These are phyloP conservation scores for Apteryx mantelli DNA, from an alignment of 2,113 vertebrate genomes.

Conservation along the genomic window DNA sequence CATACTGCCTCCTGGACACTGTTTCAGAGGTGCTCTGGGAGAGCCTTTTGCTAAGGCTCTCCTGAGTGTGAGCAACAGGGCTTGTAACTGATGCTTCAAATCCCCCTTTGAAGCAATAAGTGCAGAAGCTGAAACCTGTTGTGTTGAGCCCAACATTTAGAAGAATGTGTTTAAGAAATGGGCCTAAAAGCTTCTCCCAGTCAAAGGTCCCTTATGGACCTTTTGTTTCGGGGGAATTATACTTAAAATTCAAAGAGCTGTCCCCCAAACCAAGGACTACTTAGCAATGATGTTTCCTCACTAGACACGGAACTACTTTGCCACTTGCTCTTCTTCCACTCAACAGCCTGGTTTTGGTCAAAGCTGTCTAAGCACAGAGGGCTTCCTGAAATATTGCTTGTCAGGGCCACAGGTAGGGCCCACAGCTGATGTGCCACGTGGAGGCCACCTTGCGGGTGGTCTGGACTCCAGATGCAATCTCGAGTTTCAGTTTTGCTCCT, in stretches of 20 bases:
- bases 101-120: not conserved
- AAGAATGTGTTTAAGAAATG: not conserved
- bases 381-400: not conserved
- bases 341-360: not conserved
- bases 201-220: rapidly evolving
- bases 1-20: not conserved
- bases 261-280: not conserved
- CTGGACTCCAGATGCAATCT: not conserved
- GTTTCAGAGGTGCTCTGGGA: not conserved
- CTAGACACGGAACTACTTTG: not conserved
- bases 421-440: not conserved
- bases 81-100: not conserved
- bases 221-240: not conserved
- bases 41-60: not conserved
- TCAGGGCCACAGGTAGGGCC: not conserved
- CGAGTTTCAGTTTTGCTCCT: not conserved
- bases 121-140: not conserved
- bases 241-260: not conserved
- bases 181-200: not conserved
- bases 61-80: not conserved
- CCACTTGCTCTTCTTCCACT: not conserved
- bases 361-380: not conserved
- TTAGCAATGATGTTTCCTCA: not conserved
- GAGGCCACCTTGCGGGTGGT: not conserved
- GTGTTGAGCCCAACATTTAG: not conserved